Evolutionary conservation across 2,797 vertebrate genomes (phyloP), one percentile per base, ranked within the genome.

Genomic region (Myoxocephalus aenaeus): DNA sequence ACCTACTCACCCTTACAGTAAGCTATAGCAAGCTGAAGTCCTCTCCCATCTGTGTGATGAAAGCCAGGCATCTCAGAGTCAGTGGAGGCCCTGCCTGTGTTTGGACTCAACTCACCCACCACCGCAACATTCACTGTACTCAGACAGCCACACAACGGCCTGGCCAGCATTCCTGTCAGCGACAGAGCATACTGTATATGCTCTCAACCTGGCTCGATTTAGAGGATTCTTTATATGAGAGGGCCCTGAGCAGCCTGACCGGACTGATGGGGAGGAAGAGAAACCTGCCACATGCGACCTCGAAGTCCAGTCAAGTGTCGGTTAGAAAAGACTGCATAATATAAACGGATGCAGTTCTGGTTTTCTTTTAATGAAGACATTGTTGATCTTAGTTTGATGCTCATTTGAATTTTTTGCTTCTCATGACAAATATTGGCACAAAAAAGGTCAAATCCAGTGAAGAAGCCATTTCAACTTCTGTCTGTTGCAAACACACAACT

Each of bases 21-120:
- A 65, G 62, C 88, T 57, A 70, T 2, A 70, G 73, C 67, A 0
- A 77, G 34, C 77, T 63, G 67, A 66, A 82, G 44, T 64, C 77
- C 75, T 79, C 62, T 80, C 61, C 40, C 74, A 51, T 77, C 59
- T 56, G 65, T 5, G 27, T 93, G 92, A 94, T 84, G 85, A 91
- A 92, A 92, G 77, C 88, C 92, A 93, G 91, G 89, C 89, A 71
- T 80, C 80, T 71, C 63, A 36, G 67, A 77, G 79, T 65, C 82
- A 75, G 89, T 53, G 57, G 83, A 87, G 88, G 87, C 88, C 81
- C 81, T 76, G 85, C 65, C 79, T 87, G 86, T 92, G 89, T 93
- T 93, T 92, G 90, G 90, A 92, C 90, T 87, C 80, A 46, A 79
- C 78, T 82, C 85, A 87, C 73, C 90, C 83, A 71, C 83, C 87